Percentiles rank a stretch among this genome's conserved stretches.
phyloP scores from a whole-genome alignment of 2,113 vertebrate genomes.

The Trichechus manatus region DNA sequence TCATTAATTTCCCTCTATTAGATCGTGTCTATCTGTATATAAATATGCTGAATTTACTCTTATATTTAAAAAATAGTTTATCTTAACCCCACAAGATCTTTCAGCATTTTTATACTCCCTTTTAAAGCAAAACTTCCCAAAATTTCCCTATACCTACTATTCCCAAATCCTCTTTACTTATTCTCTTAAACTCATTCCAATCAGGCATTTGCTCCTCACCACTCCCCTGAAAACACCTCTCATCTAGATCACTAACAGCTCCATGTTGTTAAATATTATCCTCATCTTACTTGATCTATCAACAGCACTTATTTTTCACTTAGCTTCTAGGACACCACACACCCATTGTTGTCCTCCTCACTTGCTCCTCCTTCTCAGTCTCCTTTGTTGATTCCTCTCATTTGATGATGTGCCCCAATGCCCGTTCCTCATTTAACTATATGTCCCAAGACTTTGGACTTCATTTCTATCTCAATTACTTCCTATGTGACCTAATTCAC shows the following conservation, averaged over 20 bases:
- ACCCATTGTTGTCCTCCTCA: neutral
- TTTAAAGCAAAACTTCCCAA: neutral
- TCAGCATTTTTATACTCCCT: neutral
- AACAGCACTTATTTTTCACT: neutral
- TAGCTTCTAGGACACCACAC: neutral
- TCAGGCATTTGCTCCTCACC: neutral
- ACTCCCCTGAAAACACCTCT: neutral
- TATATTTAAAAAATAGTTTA: neutral
- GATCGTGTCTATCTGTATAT: neutral
- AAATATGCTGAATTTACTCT: neutral
- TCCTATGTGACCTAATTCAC: neutral
- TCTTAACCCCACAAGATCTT: neutral
- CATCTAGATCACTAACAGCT: neutral
- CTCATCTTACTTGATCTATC: neutral
- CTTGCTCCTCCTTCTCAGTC: too few relatives aligned
- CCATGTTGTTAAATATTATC: neutral
- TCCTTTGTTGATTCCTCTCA: neutral
- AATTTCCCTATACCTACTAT: neutral
- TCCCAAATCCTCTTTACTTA: neutral
- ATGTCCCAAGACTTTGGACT: neutral
- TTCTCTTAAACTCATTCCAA: neutral
- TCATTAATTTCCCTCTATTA: neutral
- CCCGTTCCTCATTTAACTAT: neutral
- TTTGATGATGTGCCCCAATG: neutral
- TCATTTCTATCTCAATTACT: neutral